Conservation (phyloP, 2,888 invertebrate genomes). For the Congeria kusceri region DNA sequence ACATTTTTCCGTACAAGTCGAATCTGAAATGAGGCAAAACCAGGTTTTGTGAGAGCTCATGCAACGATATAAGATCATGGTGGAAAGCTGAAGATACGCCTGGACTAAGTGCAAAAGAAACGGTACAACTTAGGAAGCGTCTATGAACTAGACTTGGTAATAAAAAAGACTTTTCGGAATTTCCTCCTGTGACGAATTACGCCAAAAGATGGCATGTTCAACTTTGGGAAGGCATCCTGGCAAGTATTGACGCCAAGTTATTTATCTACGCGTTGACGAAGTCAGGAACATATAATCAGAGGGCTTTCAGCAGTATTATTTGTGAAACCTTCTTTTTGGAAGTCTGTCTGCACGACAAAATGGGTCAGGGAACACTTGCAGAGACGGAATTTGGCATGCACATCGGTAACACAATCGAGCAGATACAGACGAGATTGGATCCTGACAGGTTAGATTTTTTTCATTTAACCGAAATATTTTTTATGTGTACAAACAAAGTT, state of each 20-base stretch:
- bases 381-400: constrained; percentile 28
- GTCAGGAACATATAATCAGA: constrained; percentile 10
- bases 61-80: constrained; percentile 32
- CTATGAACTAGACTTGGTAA: constrained; percentile 19
- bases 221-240: constrained; percentile 19
- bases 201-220: constrained; percentile 10
- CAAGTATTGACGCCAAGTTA: constrained; percentile 21
- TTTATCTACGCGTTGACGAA: not conserved
- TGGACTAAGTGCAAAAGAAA: constrained; percentile 14
- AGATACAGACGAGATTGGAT: constrained; percentile 36
- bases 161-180: constrained; percentile 9
- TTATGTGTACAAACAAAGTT: too few species aligned
- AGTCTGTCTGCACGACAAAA: constrained; percentile 36
- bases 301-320: constrained; percentile 30
- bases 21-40: constrained; percentile 29
- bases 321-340: constrained; percentile 40
- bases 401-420: constrained; percentile 31
- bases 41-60: constrained; percentile 28
- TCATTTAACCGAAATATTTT: too few species aligned
- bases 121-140: not conserved
- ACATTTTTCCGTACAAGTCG: constrained; percentile 33
- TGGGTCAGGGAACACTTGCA: constrained; percentile 42
- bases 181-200: too few species aligned
- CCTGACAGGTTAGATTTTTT: constrained; percentile 28
- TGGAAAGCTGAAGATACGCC: constrained; percentile 43